Base-by-base conservation (phyloP, 2,888 invertebrate species). In the Acanthoscelides obtectus region DNA sequence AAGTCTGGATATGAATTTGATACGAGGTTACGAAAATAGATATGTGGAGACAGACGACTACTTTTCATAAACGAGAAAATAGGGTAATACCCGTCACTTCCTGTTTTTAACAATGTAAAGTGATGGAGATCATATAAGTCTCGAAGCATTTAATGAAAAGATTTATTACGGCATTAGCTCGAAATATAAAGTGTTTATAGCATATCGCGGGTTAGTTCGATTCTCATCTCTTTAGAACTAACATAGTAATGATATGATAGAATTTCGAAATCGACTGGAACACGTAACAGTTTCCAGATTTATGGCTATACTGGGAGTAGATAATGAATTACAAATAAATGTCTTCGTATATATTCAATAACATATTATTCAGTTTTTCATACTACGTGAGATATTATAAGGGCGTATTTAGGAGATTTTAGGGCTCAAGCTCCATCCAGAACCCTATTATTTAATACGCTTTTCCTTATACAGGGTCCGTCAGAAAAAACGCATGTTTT, bases 1-100 rank as follows among this genome's bases (percentile, higher is more conserved):
- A n/a, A 22, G 70, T 12, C 25, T 45, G 20, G 22, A 12, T 64
- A 69, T 71, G 67, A 72, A 64, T 70, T 70, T 22, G 45, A 45
- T 45, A 45, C 45, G 45, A 45, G 45, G 45, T 45, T 25, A 45
- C 45, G 45, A 12, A 45, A 45, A 45, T 45, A 45, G 45, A 45
- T 45, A 45, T 45, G 45, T 4, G 45, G 6, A 25, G 25, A 25
- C 25, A 25, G 45, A 45, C 12, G 17, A 45, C 5, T 12, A 45
- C 45, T 45, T n/a, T n/a, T n/a, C 45, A 6, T 45, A 45, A 12
- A 45, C 45, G 45, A 45, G 45, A 45, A 45, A 6, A 45, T 45
- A 12, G 45, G 45, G 45, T 45, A 45, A 45, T 45, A 45, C 45
- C 45, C 45, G 5, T 1, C 45, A 45, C 45, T 45, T 45, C 45